These are phyloP conservation scores for Latheticus oryzae DNA, from an alignment of 2,888 invertebrate genomes.

Conservation along the genomic window DNA sequence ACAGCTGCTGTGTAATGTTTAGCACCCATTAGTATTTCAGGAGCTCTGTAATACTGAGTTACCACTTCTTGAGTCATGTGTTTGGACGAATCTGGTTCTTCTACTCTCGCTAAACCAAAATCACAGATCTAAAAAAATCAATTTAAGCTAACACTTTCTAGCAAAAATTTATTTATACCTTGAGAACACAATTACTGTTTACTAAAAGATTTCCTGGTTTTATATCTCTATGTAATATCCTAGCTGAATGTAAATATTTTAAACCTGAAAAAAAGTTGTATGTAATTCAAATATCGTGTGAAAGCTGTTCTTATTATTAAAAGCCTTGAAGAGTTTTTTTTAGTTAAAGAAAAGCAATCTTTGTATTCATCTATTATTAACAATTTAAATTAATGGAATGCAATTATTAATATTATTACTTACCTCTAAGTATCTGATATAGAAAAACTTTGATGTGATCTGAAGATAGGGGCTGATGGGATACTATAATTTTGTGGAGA, in stretches of 20 bases:
- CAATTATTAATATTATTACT: constrained; percentile 58
- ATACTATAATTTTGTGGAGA: constrained; percentile 99
- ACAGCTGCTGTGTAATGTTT: constrained; percentile 96
- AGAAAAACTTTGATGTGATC: constrained; percentile 99
- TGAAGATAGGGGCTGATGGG: constrained; percentile 97
- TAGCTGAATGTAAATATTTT: constrained; percentile 98
- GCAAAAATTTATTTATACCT: no score
- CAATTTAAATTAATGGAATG: background rate
- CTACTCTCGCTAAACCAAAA: constrained; percentile 97
- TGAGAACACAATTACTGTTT: constrained; percentile 98
- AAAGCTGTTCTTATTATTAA: constrained; percentile 10
- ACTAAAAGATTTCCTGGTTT: constrained; percentile 99
- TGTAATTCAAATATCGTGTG: constrained; percentile 8
- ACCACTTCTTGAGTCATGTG: constrained; percentile 99
- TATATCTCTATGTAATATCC: constrained; percentile 98
- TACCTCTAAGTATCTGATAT: constrained; percentile 98
- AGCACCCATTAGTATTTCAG: constrained; percentile 99
- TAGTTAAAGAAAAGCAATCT: background rate
- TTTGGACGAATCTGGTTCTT: constrained; percentile 92
- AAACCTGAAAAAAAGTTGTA: constrained; percentile 75
- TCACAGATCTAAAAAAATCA: constrained; percentile 99
- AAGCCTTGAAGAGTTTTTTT: constrained; percentile 8
- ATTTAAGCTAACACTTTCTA: no score
- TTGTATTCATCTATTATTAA: background rate
- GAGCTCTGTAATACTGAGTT: constrained; percentile 99